Conservation (phyloP, 2,888 invertebrate species). For the Chydorus sphaericus region DNA sequence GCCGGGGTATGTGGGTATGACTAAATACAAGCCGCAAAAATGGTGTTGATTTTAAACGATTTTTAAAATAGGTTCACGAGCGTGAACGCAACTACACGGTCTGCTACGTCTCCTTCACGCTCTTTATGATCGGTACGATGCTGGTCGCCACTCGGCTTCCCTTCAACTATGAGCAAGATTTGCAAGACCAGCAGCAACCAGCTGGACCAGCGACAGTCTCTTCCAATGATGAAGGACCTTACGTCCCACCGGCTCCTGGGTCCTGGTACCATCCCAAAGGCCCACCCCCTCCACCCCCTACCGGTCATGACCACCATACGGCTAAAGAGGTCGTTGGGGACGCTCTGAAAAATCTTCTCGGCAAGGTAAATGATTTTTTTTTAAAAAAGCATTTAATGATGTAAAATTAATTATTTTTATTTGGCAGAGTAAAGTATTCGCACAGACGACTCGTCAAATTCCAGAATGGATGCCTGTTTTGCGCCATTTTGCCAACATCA, state of each 20-base stretch:
- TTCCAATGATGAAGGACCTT: background rate
- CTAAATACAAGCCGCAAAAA: no score
- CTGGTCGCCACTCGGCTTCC: conserved; percentile 77
- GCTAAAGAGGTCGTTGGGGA: conserved; percentile 9
- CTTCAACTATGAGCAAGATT: conserved; percentile 32
- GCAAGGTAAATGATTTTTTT: conserved; percentile 6
- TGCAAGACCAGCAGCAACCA: background rate
- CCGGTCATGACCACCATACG: background rate
- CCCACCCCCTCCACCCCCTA: background rate
- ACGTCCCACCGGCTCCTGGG: background rate
- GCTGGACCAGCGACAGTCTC: background rate
- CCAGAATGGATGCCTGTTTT: conserved; percentile 89
- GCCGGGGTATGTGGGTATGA: no score
- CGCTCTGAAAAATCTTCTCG: conserved; percentile 10
- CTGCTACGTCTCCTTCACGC: conserved; percentile 94
- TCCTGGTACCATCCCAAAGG: conserved; percentile 2
- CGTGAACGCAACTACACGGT: conserved; percentile 97
- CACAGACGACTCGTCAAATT: conserved; percentile 75
- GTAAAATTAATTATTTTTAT: background rate
- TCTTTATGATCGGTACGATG: conserved; percentile 88
- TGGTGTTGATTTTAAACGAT: no score
- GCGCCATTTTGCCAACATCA: conserved; percentile 73
- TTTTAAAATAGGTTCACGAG: conserved; percentile 45
- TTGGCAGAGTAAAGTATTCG: conserved; percentile 67
- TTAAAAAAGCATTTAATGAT: background rate